Percentiles rank a stretch among this genome's conserved stretches.
phyloP scores from a whole-genome alignment of 1,140 invertebrate species.

The Drosophila nigromelanica region DNA sequence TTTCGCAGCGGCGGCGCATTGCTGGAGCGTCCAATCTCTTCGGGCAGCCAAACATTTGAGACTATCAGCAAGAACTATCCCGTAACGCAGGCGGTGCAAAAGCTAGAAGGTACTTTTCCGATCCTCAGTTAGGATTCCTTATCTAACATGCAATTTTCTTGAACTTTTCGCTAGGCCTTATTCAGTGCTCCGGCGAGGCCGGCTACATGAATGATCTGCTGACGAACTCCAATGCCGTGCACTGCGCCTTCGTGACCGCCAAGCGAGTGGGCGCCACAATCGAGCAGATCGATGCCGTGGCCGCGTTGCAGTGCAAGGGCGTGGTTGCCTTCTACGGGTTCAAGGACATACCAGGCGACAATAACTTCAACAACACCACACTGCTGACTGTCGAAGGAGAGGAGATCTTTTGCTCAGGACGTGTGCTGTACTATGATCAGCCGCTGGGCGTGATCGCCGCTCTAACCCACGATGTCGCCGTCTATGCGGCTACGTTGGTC shows the following conservation, averaged over 20 bases:
- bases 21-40: slow-evolving; percentile 88
- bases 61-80: slow-evolving; percentile 90
- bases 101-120: slow-evolving; percentile 86
- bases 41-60: slow-evolving; percentile 90
- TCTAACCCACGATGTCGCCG: slow-evolving; percentile 85
- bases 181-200: slow-evolving; percentile 90
- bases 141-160: background rate
- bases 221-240: slow-evolving; percentile 85
- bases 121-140: background rate
- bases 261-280: slow-evolving; percentile 86
- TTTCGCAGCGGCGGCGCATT: slow-evolving; percentile 85
- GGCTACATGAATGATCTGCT: slow-evolving; percentile 87
- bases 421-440: slow-evolving; percentile 88
- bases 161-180: slow-evolving; percentile 85
- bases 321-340: slow-evolving; percentile 89
- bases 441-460: slow-evolving; percentile 90
- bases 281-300: slow-evolving; percentile 85
- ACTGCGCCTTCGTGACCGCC: slow-evolving; percentile 87
- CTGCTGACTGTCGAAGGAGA: too few relatives aligned
- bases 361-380: too few relatives aligned
- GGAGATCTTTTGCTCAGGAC: slow-evolving; percentile 85
- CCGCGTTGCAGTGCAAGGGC: slow-evolving; percentile 87
- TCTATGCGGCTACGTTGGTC: slow-evolving; percentile 88
- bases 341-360: slow-evolving; percentile 90
- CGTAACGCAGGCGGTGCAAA: slow-evolving; percentile 89